phyloP scores from a whole-genome alignment of 1,140 invertebrate species.

The Tetragonula clypearis region DNA sequence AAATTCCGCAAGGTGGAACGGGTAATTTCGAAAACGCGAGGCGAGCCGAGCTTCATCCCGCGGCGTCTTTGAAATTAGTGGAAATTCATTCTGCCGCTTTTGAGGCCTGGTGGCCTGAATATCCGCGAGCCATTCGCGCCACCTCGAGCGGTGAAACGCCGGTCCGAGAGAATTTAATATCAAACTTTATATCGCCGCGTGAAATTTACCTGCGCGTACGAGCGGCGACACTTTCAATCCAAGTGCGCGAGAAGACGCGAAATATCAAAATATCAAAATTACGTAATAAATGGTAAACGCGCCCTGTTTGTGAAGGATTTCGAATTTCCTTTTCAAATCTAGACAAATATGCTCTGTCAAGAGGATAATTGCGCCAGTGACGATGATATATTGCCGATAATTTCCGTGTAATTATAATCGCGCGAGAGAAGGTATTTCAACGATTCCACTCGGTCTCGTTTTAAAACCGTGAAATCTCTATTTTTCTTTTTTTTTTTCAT shows the following conservation, averaged over 20 bases:
- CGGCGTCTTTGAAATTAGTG: slow-evolving; percentile 29
- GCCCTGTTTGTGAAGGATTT: no score
- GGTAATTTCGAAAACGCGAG: slow-evolving; percentile 28
- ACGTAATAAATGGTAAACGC: no score
- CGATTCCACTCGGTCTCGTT: no score
- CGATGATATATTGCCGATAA: no score
- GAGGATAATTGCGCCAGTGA: no score
- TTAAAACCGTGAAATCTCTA: no score
- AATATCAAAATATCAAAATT: no score
- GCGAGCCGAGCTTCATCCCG: slow-evolving; percentile 1
- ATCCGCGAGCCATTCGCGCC: slow-evolving; percentile 15
- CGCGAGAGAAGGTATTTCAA: no score
- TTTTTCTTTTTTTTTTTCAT: no score
- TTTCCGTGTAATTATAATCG: no score
- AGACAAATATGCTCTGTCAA: no score
- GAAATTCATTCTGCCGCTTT: slow-evolving; percentile 23
- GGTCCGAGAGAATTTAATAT: slow-evolving; percentile 31
- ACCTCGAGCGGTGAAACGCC: slow-evolving; percentile 17
- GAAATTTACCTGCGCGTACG: not conserved
- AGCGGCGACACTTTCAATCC: not conserved
- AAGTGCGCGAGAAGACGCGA: not conserved
- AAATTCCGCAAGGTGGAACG: not conserved
- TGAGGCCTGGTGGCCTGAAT: slow-evolving; percentile 24
- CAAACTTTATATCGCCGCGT: not conserved
- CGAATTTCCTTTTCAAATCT: no score